Conservation (phyloP, 2,888 invertebrate species). For the Terebella lapidaria region DNA sequence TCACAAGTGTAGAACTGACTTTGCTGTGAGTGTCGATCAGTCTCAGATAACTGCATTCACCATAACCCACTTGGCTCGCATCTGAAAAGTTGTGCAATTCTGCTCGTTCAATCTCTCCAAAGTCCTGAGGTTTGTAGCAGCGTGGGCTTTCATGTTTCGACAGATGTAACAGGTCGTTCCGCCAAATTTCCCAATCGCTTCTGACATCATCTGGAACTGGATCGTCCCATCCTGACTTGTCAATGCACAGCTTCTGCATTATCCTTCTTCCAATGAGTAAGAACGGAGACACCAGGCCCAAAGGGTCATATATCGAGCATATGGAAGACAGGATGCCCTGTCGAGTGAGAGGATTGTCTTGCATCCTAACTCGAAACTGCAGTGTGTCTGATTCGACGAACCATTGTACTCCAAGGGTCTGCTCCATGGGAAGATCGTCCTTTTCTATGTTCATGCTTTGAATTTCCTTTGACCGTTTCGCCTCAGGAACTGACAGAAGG, state of each 20-base stretch:
- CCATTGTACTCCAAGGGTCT: constrained; percentile 1
- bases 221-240: constrained; percentile 8
- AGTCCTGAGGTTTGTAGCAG: too few relatives aligned
- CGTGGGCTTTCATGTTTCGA: too few relatives aligned
- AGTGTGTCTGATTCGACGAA: neutral
- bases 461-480: neutral
- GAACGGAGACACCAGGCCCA: neutral
- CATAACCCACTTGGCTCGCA: too few relatives aligned
- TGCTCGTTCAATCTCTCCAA: too few relatives aligned
- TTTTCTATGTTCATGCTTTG: neutral
- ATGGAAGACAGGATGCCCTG: constrained; percentile 1
- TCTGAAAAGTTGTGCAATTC: too few relatives aligned
- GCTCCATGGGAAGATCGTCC: neutral
- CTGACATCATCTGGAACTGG: neutral
- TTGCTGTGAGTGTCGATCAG: too few relatives aligned
- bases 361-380: neutral
- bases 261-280: neutral
- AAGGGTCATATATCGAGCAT: constrained; percentile 1
- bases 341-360: neutral
- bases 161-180: too few relatives aligned
- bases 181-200: too few relatives aligned
- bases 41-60: too few relatives aligned
- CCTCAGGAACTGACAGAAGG: neutral
- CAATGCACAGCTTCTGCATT: constrained; percentile 1
- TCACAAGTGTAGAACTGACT: too few relatives aligned